A percentile compares a stretch with the other conserved stretches of the same genome.
These are phyloP conservation scores for Sander lucioperca DNA, from an alignment of 2,113 vertebrate genomes.

Conservation along the genomic window DNA sequence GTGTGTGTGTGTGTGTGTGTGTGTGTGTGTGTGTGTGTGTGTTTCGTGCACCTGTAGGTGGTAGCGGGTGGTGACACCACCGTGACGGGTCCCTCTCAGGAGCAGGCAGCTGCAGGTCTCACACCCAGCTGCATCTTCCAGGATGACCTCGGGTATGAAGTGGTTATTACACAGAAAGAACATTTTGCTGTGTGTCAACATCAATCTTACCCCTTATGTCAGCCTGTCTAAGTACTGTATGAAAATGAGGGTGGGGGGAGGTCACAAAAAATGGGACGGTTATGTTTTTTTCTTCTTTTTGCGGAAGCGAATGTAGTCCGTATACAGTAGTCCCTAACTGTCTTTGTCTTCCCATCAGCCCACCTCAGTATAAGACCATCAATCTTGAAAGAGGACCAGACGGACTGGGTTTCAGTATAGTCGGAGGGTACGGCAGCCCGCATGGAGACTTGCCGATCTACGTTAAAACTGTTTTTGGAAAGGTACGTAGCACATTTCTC, in stretches of 20 bases:
- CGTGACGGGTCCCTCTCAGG: slow-evolving; percentile 90
- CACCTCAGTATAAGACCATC: slow-evolving; percentile 95
- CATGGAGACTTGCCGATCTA: slow-evolving; percentile 98
- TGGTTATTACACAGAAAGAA: background rate
- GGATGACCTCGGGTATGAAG: slow-evolving; percentile 92
- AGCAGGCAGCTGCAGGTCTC: slow-evolving; percentile 82
- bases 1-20: slow-evolving; percentile 11
- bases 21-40: too few species aligned
- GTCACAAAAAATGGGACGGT: too few species aligned
- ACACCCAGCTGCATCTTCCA: slow-evolving; percentile 91
- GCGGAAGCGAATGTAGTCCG: background rate
- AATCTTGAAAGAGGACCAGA: slow-evolving; percentile 94
- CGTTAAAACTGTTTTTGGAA: slow-evolving; percentile 96
- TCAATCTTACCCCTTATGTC: background rate
- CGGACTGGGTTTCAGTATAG: slow-evolving; percentile 97
- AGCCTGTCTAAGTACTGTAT: background rate
- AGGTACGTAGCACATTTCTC: slow-evolving; percentile 80
- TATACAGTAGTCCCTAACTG: background rate
- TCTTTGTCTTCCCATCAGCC: slow-evolving; percentile 77
- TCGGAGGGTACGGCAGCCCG: slow-evolving; percentile 95
- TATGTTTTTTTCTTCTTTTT: background rate
- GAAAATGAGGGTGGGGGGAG: too few species aligned
- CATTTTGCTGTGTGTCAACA: background rate
- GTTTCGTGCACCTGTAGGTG: slow-evolving; percentile 81
- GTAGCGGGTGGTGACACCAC: slow-evolving; percentile 92